A percentile compares a stretch with the other conserved stretches of the same genome.
Conservation (phyloP, 1,140 invertebrate species). For the Drosophila ogumai region DNA sequence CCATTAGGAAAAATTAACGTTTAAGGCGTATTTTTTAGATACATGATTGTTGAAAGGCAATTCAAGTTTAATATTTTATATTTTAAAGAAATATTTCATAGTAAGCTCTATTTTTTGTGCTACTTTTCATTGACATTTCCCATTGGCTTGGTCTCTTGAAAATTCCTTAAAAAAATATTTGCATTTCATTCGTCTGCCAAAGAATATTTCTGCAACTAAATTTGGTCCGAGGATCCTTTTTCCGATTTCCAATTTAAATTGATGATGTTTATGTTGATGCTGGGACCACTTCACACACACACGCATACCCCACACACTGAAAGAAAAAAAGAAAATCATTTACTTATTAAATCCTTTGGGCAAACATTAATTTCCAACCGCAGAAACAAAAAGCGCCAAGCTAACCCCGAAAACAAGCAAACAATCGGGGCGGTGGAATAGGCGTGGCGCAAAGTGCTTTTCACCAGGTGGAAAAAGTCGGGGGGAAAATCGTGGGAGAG, state of each 20-base stretch:
- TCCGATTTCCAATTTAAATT: slow-evolving; percentile 52
- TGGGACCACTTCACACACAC: slow-evolving; percentile 19
- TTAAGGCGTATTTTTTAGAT: not conserved
- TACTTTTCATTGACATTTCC: not conserved
- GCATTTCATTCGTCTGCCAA: slow-evolving; percentile 25
- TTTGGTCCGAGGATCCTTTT: slow-evolving; percentile 24
- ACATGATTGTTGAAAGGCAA: not conserved
- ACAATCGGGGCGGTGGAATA: slow-evolving; percentile 27
- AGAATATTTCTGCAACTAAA: slow-evolving; percentile 42
- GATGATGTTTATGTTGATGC: slow-evolving; percentile 55
- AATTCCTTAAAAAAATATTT: slow-evolving; percentile 29
- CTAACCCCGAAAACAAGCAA: slow-evolving; percentile 70
- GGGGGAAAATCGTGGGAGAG: slow-evolving; percentile 30
- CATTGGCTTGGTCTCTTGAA: not conserved
- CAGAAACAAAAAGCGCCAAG: slow-evolving; percentile 68
- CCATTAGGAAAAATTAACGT: not conserved
- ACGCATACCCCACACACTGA: not conserved
- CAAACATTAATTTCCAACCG: slow-evolving; percentile 79
- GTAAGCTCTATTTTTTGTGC: too few species aligned
- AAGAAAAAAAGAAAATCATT: slow-evolving; percentile 65
- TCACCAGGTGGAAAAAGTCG: slow-evolving; percentile 23
- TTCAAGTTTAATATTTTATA: not conserved
- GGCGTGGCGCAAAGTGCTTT: slow-evolving; percentile 71
- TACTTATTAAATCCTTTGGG: slow-evolving; percentile 79
- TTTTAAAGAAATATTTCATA: not conserved